Conservation (phyloP, 37 sponge, comb jelly and placozoan species). For the Petrosia ficiformis region DNA sequence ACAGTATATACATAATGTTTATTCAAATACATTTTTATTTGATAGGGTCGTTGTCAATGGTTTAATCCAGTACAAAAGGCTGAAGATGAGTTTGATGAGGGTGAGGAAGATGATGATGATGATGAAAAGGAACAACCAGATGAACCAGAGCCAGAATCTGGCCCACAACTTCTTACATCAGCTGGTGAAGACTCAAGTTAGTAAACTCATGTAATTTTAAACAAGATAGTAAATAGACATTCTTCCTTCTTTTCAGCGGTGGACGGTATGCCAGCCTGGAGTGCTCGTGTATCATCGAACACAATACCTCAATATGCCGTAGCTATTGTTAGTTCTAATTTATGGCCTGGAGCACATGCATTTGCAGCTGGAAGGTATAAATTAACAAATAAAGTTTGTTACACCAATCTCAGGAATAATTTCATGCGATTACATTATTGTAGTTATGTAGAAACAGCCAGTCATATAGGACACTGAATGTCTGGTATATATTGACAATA, state of each 20-base stretch:
- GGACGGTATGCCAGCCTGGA: conserved; percentile 93
- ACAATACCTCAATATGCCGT: conserved; percentile 87
- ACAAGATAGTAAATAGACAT: not conserved
- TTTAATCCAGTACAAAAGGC: conserved; percentile 95
- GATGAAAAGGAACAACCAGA: conserved; percentile 93
- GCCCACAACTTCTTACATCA: conserved; percentile 93
- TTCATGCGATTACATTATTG: not conserved
- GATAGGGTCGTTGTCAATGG: conserved; percentile 91
- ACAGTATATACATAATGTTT: not conserved
- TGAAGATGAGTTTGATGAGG: conserved; percentile 96
- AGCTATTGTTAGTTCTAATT: conserved; percentile 87
- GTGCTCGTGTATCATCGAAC: conserved; percentile 67
- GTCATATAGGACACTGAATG: not conserved
- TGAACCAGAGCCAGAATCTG: conserved; percentile 91
- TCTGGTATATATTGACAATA: too few relatives aligned
- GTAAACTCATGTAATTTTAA: not conserved
- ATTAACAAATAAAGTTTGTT: too few relatives aligned
- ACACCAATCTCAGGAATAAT: not conserved
- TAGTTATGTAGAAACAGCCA: not conserved
- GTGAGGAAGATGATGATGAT: conserved; percentile 89
- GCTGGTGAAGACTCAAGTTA: conserved; percentile 82
- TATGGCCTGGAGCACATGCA: conserved; percentile 96
- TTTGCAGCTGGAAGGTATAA: conserved; percentile 72
- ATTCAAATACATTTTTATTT: not conserved
- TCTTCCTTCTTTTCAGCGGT: conserved; percentile 53